Conservation (phyloP, 2,888 invertebrate genomes). For the Eristalis pertinax region DNA sequence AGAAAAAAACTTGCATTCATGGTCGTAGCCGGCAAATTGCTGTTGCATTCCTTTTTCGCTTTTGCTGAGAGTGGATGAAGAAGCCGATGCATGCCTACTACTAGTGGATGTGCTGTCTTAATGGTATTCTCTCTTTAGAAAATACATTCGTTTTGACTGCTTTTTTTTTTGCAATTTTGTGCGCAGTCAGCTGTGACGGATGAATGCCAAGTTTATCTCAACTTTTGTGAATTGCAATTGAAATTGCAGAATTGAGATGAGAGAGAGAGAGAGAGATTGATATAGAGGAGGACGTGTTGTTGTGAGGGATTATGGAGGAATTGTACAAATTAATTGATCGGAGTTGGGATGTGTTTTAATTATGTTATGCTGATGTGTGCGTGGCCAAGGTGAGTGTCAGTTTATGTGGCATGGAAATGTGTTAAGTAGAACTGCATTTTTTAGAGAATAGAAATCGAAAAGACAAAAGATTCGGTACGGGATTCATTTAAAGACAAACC, state of each 20-base stretch:
- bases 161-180: slow-evolving; percentile 56
- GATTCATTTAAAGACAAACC: no score
- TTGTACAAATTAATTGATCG: not conserved
- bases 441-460: no score
- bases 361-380: not conserved
- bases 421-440: no score
- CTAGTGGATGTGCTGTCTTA: no score
- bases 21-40: slow-evolving; percentile 64
- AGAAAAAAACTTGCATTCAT: slow-evolving; percentile 55
- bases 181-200: slow-evolving; percentile 70
- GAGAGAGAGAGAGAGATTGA: not conserved
- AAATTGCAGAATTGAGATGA: not conserved
- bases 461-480: no score
- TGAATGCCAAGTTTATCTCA: slow-evolving; percentile 71
- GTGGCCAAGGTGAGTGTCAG: not conserved
- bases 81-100: slow-evolving; percentile 13
- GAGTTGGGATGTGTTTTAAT: not conserved
- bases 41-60: slow-evolving; percentile 49
- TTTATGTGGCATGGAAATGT: not conserved
- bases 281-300: not conserved
- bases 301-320: not conserved
- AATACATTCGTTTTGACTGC: not conserved
- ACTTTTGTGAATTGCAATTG: slow-evolving; percentile 31
- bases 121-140: not conserved
- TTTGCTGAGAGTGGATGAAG: slow-evolving; percentile 26